phyloP scores from a whole-genome alignment of 2,797 vertebrate species.

The Sarcophilus harrisii region DNA sequence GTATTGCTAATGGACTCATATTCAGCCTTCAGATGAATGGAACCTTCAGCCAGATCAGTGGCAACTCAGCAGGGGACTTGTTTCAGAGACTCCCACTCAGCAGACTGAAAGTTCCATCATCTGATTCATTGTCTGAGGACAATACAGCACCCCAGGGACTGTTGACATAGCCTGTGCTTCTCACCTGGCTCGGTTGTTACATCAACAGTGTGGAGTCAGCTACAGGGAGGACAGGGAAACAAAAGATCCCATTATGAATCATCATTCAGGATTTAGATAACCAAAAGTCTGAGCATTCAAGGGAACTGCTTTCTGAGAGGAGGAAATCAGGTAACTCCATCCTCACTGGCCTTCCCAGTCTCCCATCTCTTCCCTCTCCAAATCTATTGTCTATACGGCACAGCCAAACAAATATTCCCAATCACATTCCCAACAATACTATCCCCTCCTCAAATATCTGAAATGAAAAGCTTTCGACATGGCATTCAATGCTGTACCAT shows the following conservation, averaged over 20 bases:
- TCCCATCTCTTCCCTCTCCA: background rate
- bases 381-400: background rate
- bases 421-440: conserved; percentile 1
- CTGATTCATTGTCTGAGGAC: background rate
- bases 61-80: background rate
- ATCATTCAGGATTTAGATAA: background rate
- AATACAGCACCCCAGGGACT: background rate
- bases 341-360: background rate
- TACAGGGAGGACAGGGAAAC: background rate
- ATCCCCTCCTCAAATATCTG: conserved; percentile 37
- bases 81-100: background rate
- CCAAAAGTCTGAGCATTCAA: background rate
- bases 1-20: background rate
- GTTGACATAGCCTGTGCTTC: background rate
- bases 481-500: too few relatives aligned
- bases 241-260: background rate
- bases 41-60: background rate
- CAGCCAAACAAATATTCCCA: background rate
- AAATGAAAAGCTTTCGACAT: background rate
- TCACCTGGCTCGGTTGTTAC: background rate
- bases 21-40: background rate
- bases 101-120: background rate
- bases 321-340: background rate
- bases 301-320: background rate
- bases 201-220: background rate